Evolutionary conservation across 2,888 invertebrate species (phyloP).

Genomic region (Harpalus rufipes): DNA sequence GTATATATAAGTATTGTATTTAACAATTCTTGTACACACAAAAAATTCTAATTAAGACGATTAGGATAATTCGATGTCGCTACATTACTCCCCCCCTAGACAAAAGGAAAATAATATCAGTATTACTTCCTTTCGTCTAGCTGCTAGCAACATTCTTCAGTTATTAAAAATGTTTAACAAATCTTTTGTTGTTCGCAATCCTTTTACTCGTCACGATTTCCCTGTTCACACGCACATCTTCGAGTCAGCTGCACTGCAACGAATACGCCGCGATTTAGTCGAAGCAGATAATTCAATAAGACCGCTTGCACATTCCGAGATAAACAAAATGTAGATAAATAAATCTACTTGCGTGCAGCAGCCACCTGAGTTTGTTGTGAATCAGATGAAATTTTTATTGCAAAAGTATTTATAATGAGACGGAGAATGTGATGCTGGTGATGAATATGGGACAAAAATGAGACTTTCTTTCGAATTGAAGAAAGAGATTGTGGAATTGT

Average conservation of each 20-base stretch:
- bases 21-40: too few species aligned
- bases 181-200: slow-evolving; percentile 3
- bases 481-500: not conserved
- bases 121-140: not conserved
- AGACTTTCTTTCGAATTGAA: not conserved
- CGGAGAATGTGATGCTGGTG: not conserved
- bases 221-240: slow-evolving; percentile 47
- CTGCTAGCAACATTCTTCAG: not conserved
- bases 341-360: slow-evolving; percentile 51
- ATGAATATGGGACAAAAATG: not conserved
- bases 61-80: too few species aligned
- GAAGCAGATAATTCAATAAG: slow-evolving; percentile 61
- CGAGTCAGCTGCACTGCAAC: slow-evolving; percentile 26
- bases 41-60: too few species aligned
- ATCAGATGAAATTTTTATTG: not conserved
- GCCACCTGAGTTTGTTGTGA: slow-evolving; percentile 4
- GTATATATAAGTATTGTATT: too few species aligned
- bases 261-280: slow-evolving; percentile 29
- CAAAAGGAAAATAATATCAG: too few species aligned
- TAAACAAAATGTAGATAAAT: slow-evolving; percentile 20
- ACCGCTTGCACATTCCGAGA: slow-evolving; percentile 51
- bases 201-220: slow-evolving; percentile 29
- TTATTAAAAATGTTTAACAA: slow-evolving; percentile 13
- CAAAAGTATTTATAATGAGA: not conserved
- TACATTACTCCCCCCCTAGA: too few species aligned